phyloP scores from a whole-genome alignment of 1,140 invertebrate genomes.

The Drosophila pandora region DNA sequence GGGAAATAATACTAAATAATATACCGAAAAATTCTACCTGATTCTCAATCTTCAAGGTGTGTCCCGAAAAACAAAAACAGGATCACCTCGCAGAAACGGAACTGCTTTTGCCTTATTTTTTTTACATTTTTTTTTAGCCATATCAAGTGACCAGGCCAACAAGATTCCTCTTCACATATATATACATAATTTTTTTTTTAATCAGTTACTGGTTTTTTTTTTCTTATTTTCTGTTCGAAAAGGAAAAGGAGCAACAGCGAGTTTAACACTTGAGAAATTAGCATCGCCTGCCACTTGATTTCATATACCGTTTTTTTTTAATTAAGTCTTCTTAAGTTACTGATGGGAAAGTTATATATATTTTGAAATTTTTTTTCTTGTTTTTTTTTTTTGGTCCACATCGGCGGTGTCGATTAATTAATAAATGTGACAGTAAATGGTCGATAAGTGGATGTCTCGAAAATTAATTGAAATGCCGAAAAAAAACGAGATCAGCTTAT shows the following conservation, averaged over 20 bases:
- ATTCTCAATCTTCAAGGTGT: constrained; percentile 36
- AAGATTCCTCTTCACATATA: constrained; percentile 30
- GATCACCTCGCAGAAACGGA: constrained; percentile 59
- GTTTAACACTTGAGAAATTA: constrained; percentile 76
- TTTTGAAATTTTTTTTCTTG: background rate
- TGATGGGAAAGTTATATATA: constrained; percentile 52
- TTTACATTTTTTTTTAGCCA: constrained; percentile 18
- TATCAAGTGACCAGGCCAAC: constrained; percentile 41
- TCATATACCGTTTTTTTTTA: constrained; percentile 52
- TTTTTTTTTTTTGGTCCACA: background rate
- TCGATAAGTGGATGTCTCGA: constrained; percentile 61
- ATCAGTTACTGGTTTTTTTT: constrained; percentile 39
- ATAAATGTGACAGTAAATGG: constrained; percentile 81
- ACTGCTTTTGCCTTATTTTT: constrained; percentile 31
- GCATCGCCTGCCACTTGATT: constrained; percentile 32
- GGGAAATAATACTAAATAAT: constrained; percentile 1
- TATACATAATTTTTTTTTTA: constrained; percentile 7
- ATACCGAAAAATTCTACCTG: constrained; percentile 37
- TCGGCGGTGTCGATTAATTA: constrained; percentile 58
- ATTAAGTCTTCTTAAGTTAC: constrained; percentile 78
- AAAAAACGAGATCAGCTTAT: background rate
- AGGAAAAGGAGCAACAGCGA: constrained; percentile 57
- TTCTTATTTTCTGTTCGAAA: constrained; percentile 6
- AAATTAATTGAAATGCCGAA: constrained; percentile 37
- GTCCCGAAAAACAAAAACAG: constrained; percentile 42